Conservation (phyloP, 2,113 vertebrate species). For the rabbit (Oryctolagus cuniculus) region DNA sequence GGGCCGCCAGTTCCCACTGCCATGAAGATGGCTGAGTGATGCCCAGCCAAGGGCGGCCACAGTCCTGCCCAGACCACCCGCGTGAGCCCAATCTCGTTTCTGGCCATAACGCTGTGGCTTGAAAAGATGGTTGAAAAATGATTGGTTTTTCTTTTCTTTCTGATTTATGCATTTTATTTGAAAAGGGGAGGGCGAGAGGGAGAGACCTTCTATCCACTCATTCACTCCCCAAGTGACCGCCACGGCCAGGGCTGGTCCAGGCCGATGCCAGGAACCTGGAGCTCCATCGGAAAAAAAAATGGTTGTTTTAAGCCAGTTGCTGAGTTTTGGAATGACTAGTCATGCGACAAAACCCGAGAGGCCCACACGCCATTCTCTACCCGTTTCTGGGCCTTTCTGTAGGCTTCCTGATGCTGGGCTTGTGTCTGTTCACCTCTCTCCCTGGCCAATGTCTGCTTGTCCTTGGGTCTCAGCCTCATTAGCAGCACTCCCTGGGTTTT, state of each 20-base stretch:
- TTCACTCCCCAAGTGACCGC: no score
- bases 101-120: background rate
- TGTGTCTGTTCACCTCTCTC: background rate
- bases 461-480: background rate
- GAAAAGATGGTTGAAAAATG: background rate
- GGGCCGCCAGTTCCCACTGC: background rate
- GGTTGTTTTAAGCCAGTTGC: background rate
- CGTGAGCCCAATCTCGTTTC: background rate
- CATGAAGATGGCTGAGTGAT: accelerated
- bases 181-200: no score
- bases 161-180: no score
- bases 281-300: no score
- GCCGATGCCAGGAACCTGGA: no score
- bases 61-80: accelerated
- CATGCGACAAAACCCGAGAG: background rate
- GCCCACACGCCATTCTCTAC: background rate
- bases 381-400: background rate
- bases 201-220: no score
- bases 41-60: background rate
- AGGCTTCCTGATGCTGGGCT: background rate
- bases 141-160: no score
- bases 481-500: background rate
- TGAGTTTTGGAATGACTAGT: background rate
- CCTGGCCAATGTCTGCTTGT: background rate
- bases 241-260: no score